phyloP scores from a whole-genome alignment of 2,113 vertebrate species.

The Planiliza haematocheilus region DNA sequence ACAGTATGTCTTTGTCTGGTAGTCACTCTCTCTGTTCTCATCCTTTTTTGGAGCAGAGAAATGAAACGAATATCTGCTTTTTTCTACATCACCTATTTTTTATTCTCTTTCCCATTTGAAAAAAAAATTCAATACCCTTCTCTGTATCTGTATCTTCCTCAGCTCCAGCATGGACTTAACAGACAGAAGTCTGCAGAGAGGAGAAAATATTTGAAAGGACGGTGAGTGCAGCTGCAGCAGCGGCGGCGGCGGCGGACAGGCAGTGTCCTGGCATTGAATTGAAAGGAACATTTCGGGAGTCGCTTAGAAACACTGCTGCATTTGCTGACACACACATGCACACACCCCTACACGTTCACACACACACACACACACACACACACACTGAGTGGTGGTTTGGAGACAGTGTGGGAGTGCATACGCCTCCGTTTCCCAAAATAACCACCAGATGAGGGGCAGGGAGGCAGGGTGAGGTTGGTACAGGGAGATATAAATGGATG shows the following conservation, averaged over 20 bases:
- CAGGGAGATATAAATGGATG: constrained; percentile 75
- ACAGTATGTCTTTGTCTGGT: constrained; percentile 4
- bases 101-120: constrained; percentile 19
- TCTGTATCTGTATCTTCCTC: constrained; percentile 15
- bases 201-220: constrained; percentile 38
- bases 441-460: constrained; percentile 72
- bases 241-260: constrained; percentile 1
- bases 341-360: constrained; percentile 3
- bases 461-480: constrained; percentile 71
- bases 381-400: constrained; percentile 71
- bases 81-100: constrained; percentile 2
- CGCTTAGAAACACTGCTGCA: constrained; percentile 40
- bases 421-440: constrained; percentile 75
- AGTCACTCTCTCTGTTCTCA: background rate
- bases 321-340: constrained; percentile 41
- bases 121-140: constrained; percentile 33
- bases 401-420: constrained; percentile 72
- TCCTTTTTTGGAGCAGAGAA: constrained; percentile 28
- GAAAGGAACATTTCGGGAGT: constrained; percentile 58
- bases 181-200: constrained; percentile 17
- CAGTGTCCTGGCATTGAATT: constrained; percentile 56
- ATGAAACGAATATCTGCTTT: background rate
- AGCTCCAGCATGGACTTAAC: background rate
- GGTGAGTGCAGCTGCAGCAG: constrained; percentile 35
- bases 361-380: constrained; percentile 25